Evolutionary conservation across 2,888 invertebrate species (phyloP).

Genomic region (Quadroppia sp.): DNA sequence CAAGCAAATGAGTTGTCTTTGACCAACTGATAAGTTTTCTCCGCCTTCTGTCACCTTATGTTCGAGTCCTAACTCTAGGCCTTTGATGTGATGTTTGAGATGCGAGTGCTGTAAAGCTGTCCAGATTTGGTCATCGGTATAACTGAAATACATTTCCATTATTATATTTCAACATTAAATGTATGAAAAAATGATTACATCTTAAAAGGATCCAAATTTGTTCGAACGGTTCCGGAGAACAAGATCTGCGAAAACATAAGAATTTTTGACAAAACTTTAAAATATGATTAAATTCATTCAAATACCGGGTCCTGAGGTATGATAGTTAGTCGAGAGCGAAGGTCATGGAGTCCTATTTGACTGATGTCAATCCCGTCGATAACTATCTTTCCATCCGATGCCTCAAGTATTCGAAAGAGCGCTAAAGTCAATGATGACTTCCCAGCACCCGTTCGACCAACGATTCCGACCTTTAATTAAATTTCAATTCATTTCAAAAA

Average conservation of each 20-base stretch:
- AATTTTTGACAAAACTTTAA: too few species aligned
- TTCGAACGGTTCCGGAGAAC: neutral
- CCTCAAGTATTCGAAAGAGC: conserved; percentile 52
- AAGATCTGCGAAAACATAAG: neutral
- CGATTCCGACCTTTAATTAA: neutral
- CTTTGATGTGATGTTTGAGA: conserved; percentile 54
- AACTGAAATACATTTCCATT: conserved; percentile 73
- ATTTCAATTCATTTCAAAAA: neutral
- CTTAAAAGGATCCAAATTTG: neutral
- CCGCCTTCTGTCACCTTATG: conserved; percentile 57
- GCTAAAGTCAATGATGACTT: conserved; percentile 43
- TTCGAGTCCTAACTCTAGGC: conserved; percentile 51
- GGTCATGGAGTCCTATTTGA: conserved; percentile 49
- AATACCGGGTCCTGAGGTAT: neutral
- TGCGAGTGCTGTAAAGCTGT: conserved; percentile 58
- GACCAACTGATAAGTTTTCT: conserved; percentile 50
- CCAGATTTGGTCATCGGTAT: conserved; percentile 58
- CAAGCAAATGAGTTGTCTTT: neutral
- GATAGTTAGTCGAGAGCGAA: neutral
- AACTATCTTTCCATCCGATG: conserved; percentile 50
- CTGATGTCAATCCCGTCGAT: conserved; percentile 52
- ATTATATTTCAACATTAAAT: too few species aligned
- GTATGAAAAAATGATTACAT: neutral
- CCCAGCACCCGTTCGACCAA: conserved; percentile 25
- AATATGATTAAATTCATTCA: too few species aligned